These are phyloP conservation scores for Zapus hudsonius DNA, from an alignment of 2,113 vertebrate species.

Conservation along the genomic window DNA sequence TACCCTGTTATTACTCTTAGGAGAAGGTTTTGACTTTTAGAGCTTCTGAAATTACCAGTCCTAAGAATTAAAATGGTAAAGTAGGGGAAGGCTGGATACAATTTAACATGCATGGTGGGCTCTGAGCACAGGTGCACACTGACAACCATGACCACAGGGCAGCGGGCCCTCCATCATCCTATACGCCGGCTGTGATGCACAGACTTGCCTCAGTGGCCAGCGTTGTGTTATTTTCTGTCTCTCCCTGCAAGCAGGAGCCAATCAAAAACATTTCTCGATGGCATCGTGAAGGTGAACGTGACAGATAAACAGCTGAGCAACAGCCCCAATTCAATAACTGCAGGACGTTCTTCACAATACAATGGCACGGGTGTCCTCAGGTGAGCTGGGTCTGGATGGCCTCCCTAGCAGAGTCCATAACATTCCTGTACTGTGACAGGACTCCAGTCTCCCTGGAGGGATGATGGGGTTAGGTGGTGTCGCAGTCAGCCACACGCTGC, in stretches of 20 bases:
- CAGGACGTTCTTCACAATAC: constrained; percentile 61
- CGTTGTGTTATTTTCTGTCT: constrained; percentile 14
- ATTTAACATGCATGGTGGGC: background rate
- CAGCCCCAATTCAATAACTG: background rate
- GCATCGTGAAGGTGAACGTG: background rate
- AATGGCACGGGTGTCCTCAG: constrained; percentile 21
- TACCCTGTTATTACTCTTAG: background rate
- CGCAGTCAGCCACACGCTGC: too few species aligned
- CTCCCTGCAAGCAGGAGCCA: constrained; percentile 20
- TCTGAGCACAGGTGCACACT: too few species aligned
- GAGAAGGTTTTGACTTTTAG: background rate
- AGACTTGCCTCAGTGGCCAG: background rate
- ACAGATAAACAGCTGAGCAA: background rate
- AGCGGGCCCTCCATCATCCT: too few species aligned
- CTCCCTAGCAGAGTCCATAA: constrained; percentile 57
- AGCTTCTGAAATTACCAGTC: background rate
- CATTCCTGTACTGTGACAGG: too few species aligned
- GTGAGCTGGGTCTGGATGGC: background rate
- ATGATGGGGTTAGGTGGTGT: too few species aligned
- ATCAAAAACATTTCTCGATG: background rate
- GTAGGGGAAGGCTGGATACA: background rate
- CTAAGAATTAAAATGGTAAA: constrained; percentile 41
- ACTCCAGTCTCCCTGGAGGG: too few species aligned
- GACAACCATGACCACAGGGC: too few species aligned
- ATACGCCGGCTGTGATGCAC: constrained; percentile 9